Evolutionary conservation across 1,140 invertebrate genomes (phyloP).

Genomic region (Drosophila busckii): DNA sequence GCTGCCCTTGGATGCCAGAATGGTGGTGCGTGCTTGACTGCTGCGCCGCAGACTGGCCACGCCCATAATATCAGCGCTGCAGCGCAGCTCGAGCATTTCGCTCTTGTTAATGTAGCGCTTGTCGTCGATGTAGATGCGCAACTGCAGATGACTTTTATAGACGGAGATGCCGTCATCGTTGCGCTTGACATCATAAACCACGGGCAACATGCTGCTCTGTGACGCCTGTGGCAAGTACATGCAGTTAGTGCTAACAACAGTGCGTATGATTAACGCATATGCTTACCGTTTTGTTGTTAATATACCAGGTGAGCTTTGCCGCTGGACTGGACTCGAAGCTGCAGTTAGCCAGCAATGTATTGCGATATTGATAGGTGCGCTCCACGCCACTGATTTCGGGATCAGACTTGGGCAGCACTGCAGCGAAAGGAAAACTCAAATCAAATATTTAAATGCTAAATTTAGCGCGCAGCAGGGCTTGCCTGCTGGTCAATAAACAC

Average conservation of each 20-base stretch:
- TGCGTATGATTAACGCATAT: conserved; percentile 22
- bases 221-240: conserved; percentile 50
- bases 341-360: conserved; percentile 79
- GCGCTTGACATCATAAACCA: conserved; percentile 72
- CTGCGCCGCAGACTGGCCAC: conserved; percentile 41
- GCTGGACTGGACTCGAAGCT: conserved; percentile 79
- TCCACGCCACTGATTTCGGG: conserved; percentile 77
- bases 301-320: conserved; percentile 80
- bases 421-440: conserved; percentile 27
- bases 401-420: conserved; percentile 79
- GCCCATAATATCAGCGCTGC: conserved; percentile 67
- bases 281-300: conserved; percentile 79
- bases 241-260: not conserved
- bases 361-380: conserved; percentile 78
- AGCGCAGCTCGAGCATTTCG: conserved; percentile 67
- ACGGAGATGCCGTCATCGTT: conserved; percentile 65
- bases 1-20: conserved; percentile 64
- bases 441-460: too few species aligned
- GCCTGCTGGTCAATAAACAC: not conserved
- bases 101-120: conserved; percentile 70
- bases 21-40: conserved; percentile 47
- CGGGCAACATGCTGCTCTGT: conserved; percentile 54
- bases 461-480: not conserved
- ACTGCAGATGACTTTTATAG: conserved; percentile 62
- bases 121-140: conserved; percentile 69